phyloP scores from a whole-genome alignment of 2,888 invertebrate genomes.

The Temnothorax unifasciatus region DNA sequence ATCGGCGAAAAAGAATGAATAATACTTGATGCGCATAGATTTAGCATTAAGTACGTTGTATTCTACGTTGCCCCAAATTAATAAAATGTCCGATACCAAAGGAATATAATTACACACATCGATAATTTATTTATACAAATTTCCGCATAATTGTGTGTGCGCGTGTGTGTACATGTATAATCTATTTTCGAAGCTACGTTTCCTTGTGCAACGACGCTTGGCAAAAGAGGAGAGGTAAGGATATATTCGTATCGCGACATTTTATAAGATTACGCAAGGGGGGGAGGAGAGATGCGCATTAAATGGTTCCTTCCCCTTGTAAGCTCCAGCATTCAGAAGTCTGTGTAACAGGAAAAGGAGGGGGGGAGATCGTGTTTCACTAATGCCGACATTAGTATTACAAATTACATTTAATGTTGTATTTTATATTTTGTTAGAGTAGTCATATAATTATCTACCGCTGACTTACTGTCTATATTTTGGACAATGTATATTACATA shows the following conservation, averaged over 20 bases:
- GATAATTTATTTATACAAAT: conserved; percentile 59
- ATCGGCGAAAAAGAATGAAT: conserved; percentile 79
- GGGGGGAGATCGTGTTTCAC: neutral
- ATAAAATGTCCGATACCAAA: conserved; percentile 73
- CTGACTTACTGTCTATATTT: conserved; percentile 31
- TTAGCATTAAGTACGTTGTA: conserved; percentile 67
- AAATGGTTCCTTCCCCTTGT: neutral
- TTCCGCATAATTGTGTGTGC: conserved; percentile 59
- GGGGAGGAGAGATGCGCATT: neutral
- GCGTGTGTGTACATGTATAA: conserved; percentile 66
- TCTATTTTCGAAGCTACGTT: conserved; percentile 31
- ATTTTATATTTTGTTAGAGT: conserved; percentile 34
- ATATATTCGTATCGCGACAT: conserved; percentile 34
- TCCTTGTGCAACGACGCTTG: neutral
- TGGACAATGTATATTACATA: conserved; percentile 49
- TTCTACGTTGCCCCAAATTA: conserved; percentile 69
- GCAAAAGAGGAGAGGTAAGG: neutral
- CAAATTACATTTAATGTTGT: conserved; percentile 42
- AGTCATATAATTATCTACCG: conserved; percentile 21
- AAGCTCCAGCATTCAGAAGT: neutral
- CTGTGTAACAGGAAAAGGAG: too few relatives aligned
- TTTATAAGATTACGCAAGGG: neutral
- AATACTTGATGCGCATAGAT: conserved; percentile 67
- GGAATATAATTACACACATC: conserved; percentile 69
- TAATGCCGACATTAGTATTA: conserved; percentile 18